These are phyloP conservation scores for Arion vulgaris DNA, from an alignment of 1,140 invertebrate genomes.

Conservation along the genomic window DNA sequence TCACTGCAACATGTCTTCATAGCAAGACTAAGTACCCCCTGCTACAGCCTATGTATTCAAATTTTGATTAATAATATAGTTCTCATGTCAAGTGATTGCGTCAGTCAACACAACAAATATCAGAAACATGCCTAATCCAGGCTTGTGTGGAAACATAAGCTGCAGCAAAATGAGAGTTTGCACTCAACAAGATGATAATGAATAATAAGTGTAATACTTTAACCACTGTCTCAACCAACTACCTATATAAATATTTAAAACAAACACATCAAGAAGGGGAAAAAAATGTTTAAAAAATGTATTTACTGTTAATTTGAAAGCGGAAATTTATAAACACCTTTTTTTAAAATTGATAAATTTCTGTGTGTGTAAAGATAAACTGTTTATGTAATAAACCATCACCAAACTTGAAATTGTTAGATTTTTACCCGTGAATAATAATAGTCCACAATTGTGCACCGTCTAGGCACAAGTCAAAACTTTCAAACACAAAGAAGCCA, in stretches of 20 bases:
- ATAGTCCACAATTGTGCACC: no score
- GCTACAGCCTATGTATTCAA: not conserved
- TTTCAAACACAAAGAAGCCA: no score
- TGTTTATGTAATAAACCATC: not conserved
- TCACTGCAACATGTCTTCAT: not conserved
- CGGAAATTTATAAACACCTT: not conserved
- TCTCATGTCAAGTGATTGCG: not conserved
- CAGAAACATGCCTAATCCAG: not conserved
- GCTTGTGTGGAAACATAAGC: not conserved
- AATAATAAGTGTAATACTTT: not conserved
- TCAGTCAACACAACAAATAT: not conserved
- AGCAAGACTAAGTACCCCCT: not conserved
- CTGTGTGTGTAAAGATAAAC: not conserved
- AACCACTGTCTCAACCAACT: slow-evolving; percentile 13
- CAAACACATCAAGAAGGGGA: not conserved
- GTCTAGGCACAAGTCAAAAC: no score
- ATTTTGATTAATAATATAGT: not conserved
- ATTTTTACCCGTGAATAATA: no score
- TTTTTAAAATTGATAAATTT: not conserved
- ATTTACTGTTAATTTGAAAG: not conserved
- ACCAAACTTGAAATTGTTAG: not conserved
- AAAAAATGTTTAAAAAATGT: not conserved
- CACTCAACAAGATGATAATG: not conserved
- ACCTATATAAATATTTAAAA: not conserved
- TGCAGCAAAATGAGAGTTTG: not conserved